Percentiles rank a stretch among this genome's conserved stretches.
Conservation (phyloP, 2,113 vertebrate species). For the Tachycineta bicolor region DNA sequence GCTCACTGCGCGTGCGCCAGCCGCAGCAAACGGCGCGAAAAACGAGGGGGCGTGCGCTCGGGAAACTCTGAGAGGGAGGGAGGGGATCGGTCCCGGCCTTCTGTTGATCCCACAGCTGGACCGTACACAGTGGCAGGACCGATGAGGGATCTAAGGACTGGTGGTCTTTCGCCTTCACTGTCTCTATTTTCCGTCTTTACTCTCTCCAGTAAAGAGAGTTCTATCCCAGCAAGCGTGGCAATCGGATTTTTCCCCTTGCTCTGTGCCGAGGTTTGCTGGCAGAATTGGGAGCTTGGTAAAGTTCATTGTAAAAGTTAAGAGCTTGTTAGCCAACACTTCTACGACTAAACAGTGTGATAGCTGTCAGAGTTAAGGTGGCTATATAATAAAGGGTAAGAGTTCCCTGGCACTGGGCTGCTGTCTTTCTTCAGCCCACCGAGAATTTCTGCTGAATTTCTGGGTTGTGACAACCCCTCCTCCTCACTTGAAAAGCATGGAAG, state of each 20-base stretch:
- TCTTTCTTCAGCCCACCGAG: not conserved
- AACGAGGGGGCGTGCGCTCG: not conserved
- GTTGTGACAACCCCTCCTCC: not conserved
- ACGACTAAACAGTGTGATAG: not conserved
- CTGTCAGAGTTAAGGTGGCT: not conserved
- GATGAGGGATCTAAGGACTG: not conserved
- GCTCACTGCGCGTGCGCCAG: rapidly evolving
- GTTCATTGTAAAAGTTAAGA: not conserved
- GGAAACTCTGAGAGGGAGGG: not conserved
- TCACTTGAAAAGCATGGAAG: not conserved
- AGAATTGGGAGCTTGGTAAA: not conserved
- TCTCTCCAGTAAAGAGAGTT: not conserved
- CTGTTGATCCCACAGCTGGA: no score
- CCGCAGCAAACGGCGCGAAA: rapidly evolving
- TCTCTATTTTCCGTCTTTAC: not conserved
- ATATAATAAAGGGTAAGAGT: not conserved
- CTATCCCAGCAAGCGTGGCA: not conserved
- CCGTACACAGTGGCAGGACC: not conserved
- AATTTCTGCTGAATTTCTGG: not conserved
- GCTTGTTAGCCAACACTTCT: not conserved
- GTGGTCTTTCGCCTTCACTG: not conserved
- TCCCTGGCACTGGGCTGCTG: not conserved
- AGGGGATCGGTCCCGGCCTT: rapidly evolving
- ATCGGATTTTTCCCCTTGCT: not conserved
- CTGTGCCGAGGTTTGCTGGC: not conserved